A percentile compares a stretch with the other conserved stretches of the same genome.
Evolutionary conservation across 2,113 vertebrate species (phyloP).

Genomic region (Sander vitreus): DNA sequence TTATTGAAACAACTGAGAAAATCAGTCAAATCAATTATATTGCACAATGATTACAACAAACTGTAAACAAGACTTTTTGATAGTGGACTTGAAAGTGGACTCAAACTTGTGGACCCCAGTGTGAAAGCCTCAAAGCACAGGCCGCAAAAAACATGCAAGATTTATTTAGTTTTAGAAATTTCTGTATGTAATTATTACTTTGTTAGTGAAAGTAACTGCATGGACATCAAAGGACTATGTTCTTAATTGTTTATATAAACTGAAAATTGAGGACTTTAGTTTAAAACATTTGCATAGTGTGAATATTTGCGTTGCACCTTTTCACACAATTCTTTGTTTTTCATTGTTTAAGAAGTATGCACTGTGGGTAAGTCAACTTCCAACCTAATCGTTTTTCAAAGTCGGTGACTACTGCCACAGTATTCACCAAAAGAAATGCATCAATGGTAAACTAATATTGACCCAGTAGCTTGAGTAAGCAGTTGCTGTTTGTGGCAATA

Average conservation of each 20-base stretch:
- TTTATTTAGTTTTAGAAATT: slow-evolving; percentile 12
- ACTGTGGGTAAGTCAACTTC: slow-evolving; percentile 69
- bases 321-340: slow-evolving; percentile 63
- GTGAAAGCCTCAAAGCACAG: slow-evolving; percentile 51
- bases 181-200: slow-evolving; percentile 24
- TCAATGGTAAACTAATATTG: slow-evolving; percentile 17
- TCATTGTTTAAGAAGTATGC: slow-evolving; percentile 66
- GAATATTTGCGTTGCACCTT: slow-evolving; percentile 46
- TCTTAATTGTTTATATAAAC: slow-evolving; percentile 2
- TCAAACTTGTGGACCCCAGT: slow-evolving; percentile 59
- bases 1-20: not conserved
- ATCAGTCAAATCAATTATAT: not conserved
- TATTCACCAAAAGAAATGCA: slow-evolving; percentile 26
- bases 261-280: slow-evolving; percentile 31
- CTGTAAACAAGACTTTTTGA: slow-evolving; percentile 65
- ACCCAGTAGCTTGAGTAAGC: slow-evolving; percentile 23
- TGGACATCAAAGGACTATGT: slow-evolving; percentile 79
- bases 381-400: slow-evolving; percentile 44
- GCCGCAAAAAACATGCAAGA: slow-evolving; percentile 32
- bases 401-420: slow-evolving; percentile 35
- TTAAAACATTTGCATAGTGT: slow-evolving; percentile 25
- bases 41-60: not conserved
- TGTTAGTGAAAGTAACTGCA: slow-evolving; percentile 54
- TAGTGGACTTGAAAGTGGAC: slow-evolving; percentile 71
- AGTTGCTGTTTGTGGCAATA: slow-evolving; percentile 43